phyloP scores from a whole-genome alignment of 2,888 invertebrate genomes.

The Lithophane socia region DNA sequence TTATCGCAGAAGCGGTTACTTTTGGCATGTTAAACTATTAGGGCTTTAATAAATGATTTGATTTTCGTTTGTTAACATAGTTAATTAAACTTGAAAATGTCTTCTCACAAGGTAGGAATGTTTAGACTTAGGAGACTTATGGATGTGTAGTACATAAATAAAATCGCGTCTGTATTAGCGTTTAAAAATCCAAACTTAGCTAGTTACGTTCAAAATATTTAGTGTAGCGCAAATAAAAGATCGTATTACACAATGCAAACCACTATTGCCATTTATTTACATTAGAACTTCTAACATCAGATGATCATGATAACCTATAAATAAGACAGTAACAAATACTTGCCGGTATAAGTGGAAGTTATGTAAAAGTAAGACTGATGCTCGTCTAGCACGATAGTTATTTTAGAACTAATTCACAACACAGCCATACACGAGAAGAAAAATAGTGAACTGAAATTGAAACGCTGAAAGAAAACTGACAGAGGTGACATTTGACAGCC shows the following conservation, averaged over 20 bases:
- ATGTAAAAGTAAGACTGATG: not conserved
- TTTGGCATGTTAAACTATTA: not conserved
- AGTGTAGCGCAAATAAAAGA: not conserved
- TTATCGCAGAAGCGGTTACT: not conserved
- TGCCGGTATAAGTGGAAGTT: slow-evolving; percentile 12
- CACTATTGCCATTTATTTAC: slow-evolving; percentile 20
- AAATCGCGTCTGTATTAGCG: no score
- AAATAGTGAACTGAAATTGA: slow-evolving; percentile 22
- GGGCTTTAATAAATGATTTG: no score
- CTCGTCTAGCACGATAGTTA: slow-evolving; percentile 12
- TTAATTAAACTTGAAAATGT: not conserved
- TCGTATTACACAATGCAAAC: slow-evolving; percentile 21
- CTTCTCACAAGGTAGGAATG: no score
- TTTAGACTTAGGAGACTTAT: not conserved
- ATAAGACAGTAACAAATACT: slow-evolving; percentile 1
- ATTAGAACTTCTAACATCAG: slow-evolving; percentile 6
- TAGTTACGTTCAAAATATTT: not conserved
- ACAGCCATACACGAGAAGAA: slow-evolving; percentile 1
- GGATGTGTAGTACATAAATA: no score
- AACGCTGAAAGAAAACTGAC: slow-evolving; percentile 6
- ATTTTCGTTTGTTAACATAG: no score
- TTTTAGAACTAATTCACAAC: slow-evolving; percentile 21
- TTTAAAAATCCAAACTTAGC: not conserved
- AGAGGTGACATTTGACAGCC: slow-evolving; percentile 22
- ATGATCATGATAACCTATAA: slow-evolving; percentile 46